These are phyloP conservation scores for Tetramorium simillimum DNA, from an alignment of 1,140 invertebrate genomes.

Conservation along the genomic window DNA sequence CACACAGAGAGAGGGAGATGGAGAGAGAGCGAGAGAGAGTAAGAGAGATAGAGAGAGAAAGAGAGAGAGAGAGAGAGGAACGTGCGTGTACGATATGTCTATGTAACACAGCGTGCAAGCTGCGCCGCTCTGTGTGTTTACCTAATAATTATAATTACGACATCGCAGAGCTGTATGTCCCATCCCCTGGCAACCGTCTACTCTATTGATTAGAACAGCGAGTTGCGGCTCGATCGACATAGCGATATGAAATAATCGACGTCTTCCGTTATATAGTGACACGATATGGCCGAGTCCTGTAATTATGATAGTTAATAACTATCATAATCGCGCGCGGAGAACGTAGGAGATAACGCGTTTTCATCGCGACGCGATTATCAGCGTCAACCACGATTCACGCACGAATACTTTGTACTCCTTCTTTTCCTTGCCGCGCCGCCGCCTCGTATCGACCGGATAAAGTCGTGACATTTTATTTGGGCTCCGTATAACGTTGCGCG, in stretches of 20 bases:
- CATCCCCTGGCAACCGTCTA: conserved; percentile 69
- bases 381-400: conserved; percentile 10
- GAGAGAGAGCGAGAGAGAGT: not conserved
- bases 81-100: conserved; percentile 4
- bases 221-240: conserved; percentile 57
- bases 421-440: not conserved
- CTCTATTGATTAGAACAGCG: conserved; percentile 73
- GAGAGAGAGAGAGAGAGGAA: conserved; percentile 3
- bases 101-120: conserved; percentile 24
- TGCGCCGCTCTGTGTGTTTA: conserved; percentile 68
- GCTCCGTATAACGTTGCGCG: conserved; percentile 17
- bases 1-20: conserved; percentile 21
- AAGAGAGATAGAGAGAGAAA: not conserved
- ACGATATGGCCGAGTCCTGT: not conserved
- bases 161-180: conserved; percentile 63
- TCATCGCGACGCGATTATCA: conserved; percentile 33
- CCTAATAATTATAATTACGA: conserved; percentile 77
- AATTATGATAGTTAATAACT: conserved; percentile 33
- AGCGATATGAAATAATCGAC: conserved; percentile 68
- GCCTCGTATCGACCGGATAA: conserved; percentile 23
- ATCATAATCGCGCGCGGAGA: conserved; percentile 5
- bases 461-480: conserved; percentile 42
- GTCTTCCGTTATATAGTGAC: conserved; percentile 45
- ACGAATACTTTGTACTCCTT: not conserved
- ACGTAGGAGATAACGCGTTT: conserved; percentile 30